Evolutionary conservation across 2,113 vertebrate genomes (phyloP).

Genomic region (Benthochromis sp.): DNA sequence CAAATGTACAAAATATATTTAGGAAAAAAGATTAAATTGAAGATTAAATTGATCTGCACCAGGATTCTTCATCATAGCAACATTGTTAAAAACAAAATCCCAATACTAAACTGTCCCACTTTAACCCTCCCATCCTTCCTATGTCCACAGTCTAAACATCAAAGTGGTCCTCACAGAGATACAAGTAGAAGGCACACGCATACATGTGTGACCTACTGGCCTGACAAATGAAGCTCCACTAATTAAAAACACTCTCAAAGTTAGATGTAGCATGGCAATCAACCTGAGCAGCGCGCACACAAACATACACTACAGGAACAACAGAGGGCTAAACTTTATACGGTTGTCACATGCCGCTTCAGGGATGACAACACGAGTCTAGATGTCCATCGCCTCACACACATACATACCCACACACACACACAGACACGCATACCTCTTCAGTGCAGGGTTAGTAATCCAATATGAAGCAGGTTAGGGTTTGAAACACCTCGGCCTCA

Average conservation of each 20-base stretch:
- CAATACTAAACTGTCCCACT: background rate
- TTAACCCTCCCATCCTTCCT: background rate
- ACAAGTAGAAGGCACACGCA: background rate
- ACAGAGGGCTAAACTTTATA: background rate
- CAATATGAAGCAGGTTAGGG: conserved; percentile 52
- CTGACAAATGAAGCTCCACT: background rate
- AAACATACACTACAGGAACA: background rate
- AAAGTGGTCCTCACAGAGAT: background rate
- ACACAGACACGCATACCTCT: background rate
- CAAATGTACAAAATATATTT: background rate
- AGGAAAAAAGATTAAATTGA: background rate
- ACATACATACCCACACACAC: background rate
- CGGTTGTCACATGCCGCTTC: background rate
- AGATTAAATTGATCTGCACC: background rate
- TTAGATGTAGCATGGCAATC: conserved; percentile 2
- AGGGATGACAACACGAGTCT: conserved; percentile 2
- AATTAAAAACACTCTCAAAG: background rate
- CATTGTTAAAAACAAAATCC: background rate
- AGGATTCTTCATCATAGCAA: background rate
- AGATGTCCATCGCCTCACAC: background rate
- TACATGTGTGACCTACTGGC: background rate
- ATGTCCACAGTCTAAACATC: background rate
- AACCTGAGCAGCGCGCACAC: background rate
- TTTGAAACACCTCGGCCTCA: conserved; percentile 12
- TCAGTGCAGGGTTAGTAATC: conserved; percentile 34